phyloP scores from a whole-genome alignment of 2,888 invertebrate genomes.

The Drosophila paracracens region DNA sequence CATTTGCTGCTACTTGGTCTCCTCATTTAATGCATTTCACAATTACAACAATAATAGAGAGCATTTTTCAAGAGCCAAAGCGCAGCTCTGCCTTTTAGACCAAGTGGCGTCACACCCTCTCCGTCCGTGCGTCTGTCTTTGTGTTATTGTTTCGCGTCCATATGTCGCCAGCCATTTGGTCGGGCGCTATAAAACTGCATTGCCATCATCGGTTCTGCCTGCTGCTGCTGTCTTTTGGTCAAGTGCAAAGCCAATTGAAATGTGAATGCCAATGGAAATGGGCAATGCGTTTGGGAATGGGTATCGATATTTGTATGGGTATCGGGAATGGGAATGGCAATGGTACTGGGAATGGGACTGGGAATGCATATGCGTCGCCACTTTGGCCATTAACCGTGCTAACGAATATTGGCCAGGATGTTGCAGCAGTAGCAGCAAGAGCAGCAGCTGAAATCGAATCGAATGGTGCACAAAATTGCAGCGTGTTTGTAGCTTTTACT shows the following conservation, averaged over 20 bases:
- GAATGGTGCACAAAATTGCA: slow-evolving; percentile 4
- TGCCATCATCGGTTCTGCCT: slow-evolving; percentile 47
- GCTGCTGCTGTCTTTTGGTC: slow-evolving; percentile 52
- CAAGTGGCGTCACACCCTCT: slow-evolving; percentile 19
- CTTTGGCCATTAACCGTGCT: slow-evolving; percentile 52
- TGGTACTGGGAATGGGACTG: slow-evolving; percentile 8
- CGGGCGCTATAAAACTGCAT: slow-evolving; percentile 58
- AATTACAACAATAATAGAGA: slow-evolving; percentile 65
- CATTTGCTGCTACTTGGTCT: slow-evolving; percentile 3
- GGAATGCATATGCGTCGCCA: slow-evolving; percentile 51
- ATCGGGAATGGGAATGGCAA: slow-evolving; percentile 6
- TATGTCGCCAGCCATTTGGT: slow-evolving; percentile 72
- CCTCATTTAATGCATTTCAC: slow-evolving; percentile 47
- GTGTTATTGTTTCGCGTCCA: slow-evolving; percentile 63
- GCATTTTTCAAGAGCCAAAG: slow-evolving; percentile 27
- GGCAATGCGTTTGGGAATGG: slow-evolving; percentile 1
- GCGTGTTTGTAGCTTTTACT: slow-evolving; percentile 5
- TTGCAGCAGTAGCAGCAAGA: slow-evolving; percentile 17
- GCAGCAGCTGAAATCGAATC: slow-evolving; percentile 15
- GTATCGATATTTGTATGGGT: slow-evolving; percentile 1
- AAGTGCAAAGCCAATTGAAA: slow-evolving; percentile 53
- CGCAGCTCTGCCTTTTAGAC: slow-evolving; percentile 14
- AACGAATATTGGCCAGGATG: slow-evolving; percentile 61
- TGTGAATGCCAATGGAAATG: slow-evolving; percentile 41
- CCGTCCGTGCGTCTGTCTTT: neutral